Evolutionary conservation across 1,140 invertebrate species (phyloP).

Genomic region (Heliconius congener): DNA sequence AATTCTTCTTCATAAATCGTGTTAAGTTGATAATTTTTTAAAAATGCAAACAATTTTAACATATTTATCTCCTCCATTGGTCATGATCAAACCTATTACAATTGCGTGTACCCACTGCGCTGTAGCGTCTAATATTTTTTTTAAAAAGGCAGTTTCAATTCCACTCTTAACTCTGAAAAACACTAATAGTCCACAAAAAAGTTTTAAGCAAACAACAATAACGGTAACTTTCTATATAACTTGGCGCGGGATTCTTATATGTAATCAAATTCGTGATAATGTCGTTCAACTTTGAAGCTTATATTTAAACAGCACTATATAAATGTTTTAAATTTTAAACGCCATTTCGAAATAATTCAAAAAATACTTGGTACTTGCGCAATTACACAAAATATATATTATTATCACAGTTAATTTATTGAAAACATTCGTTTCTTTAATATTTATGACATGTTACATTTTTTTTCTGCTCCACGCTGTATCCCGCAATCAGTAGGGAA

Average conservation of each 20-base stretch:
- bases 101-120: not conserved
- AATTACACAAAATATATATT: not conserved
- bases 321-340: not conserved
- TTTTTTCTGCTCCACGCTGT: too few species aligned
- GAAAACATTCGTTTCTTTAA: not conserved
- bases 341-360: not conserved
- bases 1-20: not conserved
- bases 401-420: not conserved
- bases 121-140: too few species aligned
- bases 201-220: conserved; percentile 12
- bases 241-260: not conserved
- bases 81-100: not conserved
- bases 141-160: not conserved
- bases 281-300: conserved; percentile 12
- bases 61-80: too few species aligned
- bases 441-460: too few species aligned
- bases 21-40: too few species aligned
- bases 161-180: not conserved
- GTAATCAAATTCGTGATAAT: conserved; percentile 15
- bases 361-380: not conserved
- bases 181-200: conserved; percentile 6
- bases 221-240: conserved; percentile 11
- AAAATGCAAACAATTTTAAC: too few species aligned
- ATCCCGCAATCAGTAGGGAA: too few species aligned
- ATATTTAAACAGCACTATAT: not conserved